Evolutionary conservation across 2,797 vertebrate species (phyloP), one percentile per base, ranked within the genome.

Genomic region (Myiothlypis coronata): DNA sequence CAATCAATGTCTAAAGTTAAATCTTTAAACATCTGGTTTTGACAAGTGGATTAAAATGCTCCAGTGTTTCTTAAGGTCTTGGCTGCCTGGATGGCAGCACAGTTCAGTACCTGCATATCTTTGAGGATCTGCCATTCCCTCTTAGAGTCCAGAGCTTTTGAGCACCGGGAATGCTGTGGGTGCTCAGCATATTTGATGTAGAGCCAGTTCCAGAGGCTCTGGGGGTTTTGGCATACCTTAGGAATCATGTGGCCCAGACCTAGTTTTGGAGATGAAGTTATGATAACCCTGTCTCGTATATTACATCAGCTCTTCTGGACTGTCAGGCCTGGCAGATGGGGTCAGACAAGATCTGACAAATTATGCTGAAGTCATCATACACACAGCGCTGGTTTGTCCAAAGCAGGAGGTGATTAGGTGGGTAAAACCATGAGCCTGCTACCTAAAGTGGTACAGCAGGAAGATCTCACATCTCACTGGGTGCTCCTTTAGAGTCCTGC

Each of bases 231-330:
- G 75, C 47, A 24, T 63, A 63, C 32, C 21, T 81, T 60, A 22
- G 56, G 53, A 85, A 88, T 80, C 75, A 56, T 28, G 68, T 65
- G 67, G 71, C 76, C 76, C 37, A 37, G 49, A 56, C 70, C 67
- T 87, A 4, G 47, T 55, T 87, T 81, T 75, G 83, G 88, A 95
- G 86, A 75, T 88, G 80, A 71, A 91, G 79, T 67, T 91, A 65
- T 44, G 90, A 80, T 94, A 85, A 87, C 49, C 44, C 52, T 9
- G 26, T 44, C 82, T 86, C 8, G 0, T 65, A 7, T 43, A 49
- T 85, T 82, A 77, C 78, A 65, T 90, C 60, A 67, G 32, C 64
- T 79, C 78, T 70, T 89, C 13, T 49, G 78, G 71, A 44, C 53
- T 89, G 68, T 59, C 79, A 87, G 60, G 60, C 56, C 37, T 75